phyloP scores from a whole-genome alignment of 2,888 invertebrate genomes.

The Drosophila ustulata region DNA sequence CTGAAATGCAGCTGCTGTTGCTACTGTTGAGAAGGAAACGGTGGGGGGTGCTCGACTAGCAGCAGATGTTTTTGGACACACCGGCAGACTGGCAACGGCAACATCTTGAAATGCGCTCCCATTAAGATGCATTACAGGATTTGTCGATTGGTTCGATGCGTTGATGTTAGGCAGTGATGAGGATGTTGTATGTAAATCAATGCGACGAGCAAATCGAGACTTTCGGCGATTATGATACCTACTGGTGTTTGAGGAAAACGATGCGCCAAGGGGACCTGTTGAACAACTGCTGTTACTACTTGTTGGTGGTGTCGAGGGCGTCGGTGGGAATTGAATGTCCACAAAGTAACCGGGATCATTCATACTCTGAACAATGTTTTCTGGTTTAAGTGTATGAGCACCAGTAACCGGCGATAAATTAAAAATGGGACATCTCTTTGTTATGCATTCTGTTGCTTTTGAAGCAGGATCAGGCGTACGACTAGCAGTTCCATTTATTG shows the following conservation, averaged over 20 bases:
- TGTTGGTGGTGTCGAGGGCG: slow-evolving; percentile 55
- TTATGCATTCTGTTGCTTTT: slow-evolving; percentile 13
- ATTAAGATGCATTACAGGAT: slow-evolving; percentile 4
- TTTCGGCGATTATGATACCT: slow-evolving; percentile 67
- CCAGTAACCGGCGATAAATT: slow-evolving; percentile 27
- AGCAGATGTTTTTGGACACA: slow-evolving; percentile 15
- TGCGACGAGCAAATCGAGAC: slow-evolving; percentile 59
- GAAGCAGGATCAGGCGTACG: not conserved
- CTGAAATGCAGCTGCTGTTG: slow-evolving; percentile 62
- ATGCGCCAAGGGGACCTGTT: slow-evolving; percentile 32
- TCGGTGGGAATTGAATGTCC: slow-evolving; percentile 47
- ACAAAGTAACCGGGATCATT: slow-evolving; percentile 25
- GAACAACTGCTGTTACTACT: slow-evolving; percentile 64
- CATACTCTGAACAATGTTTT: not conserved
- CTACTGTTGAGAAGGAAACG: slow-evolving; percentile 21
- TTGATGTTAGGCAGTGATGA: slow-evolving; percentile 1
- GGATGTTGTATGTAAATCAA: slow-evolving; percentile 48
- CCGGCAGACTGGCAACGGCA: slow-evolving; percentile 30
- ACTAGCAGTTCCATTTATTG: not conserved
- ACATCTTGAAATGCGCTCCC: slow-evolving; percentile 24
- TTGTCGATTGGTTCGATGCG: slow-evolving; percentile 12
- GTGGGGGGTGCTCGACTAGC: slow-evolving; percentile 14
- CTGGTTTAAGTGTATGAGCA: slow-evolving; percentile 9
- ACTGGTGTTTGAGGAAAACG: slow-evolving; percentile 5
- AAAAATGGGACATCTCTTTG: slow-evolving; percentile 19